phyloP scores from a whole-genome alignment of 2,888 invertebrate species.

The Amaurobius ferox region DNA sequence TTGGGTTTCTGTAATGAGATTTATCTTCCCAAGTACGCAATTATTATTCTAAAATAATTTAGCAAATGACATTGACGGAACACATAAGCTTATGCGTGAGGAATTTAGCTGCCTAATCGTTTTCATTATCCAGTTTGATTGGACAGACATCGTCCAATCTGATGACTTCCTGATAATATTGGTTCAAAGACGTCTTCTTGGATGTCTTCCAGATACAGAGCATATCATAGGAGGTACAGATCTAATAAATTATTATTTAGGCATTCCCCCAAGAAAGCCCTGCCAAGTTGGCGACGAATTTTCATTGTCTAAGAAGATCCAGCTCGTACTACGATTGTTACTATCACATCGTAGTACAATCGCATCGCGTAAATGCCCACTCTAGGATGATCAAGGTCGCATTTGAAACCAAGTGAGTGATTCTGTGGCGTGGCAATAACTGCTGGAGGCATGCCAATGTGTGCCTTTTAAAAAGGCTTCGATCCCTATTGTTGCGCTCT shows the following conservation, averaged over 20 bases:
- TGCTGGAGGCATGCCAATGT: constrained; percentile 25
- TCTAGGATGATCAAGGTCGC: constrained; percentile 68
- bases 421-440: constrained; percentile 24
- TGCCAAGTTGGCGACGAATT: constrained; percentile 55
- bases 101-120: too few species aligned
- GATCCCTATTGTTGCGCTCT: constrained; percentile 15
- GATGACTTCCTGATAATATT: constrained; percentile 41
- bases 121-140: too few species aligned
- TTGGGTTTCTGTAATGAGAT: too few species aligned
- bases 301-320: constrained; percentile 49
- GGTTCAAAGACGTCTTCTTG: constrained; percentile 21
- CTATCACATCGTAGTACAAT: constrained; percentile 58
- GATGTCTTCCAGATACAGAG: constrained; percentile 31
- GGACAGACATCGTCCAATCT: background rate
- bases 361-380: constrained; percentile 62
- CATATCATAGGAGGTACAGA: constrained; percentile 15
- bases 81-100: too few species aligned
- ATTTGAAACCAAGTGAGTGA: constrained; percentile 28
- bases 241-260: constrained; percentile 61
- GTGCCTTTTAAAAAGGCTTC: constrained; percentile 21
- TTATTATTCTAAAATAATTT: too few species aligned
- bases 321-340: constrained; percentile 60
- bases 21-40: too few species aligned
- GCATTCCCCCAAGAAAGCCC: constrained; percentile 29
- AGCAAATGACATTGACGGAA: too few species aligned